Base-by-base conservation (phyloP, 2,113 vertebrate species). In the Synodontis membranacea region DNA sequence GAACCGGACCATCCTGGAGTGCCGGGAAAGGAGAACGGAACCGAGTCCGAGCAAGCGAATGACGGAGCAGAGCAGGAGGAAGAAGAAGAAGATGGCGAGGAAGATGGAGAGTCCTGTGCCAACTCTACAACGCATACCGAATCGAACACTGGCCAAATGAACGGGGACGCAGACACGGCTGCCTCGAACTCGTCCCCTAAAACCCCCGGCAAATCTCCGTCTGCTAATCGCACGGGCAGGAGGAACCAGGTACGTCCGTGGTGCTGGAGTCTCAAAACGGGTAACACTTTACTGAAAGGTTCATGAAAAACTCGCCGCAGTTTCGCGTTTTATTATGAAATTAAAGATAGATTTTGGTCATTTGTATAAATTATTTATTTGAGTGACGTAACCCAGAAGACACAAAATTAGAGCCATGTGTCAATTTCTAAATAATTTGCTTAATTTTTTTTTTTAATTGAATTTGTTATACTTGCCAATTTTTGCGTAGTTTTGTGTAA, bases 61-160 rank as follows among this genome's bases (percentile, higher is more conserved):
- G 81, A 80, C 31, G 84, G n/a, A 66, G 85, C 80, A 83, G 88
- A 2, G 80, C 80, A 84, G 54, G 81, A 54, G 64, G 87, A 81
- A 44, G 88, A 89, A 44, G 88, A 89, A 68, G 88, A 88, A 86
- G 86, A 17, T 42, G 90, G 79, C 50, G 87, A 86, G 11, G 88
- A 86, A 46, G 91, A 88, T 50, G 95, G 93, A 74, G 94, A 93
- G 50, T 96, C 97, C 90, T 96, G 96, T 92, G 95, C 97, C 90
- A 97, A 96, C 25, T 96, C 96, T 91, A 97, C 97, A 95, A 97
- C 97, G 96, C 97, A 96, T 84, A 94, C 97, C 0, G 96, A 97
- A 82, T 97, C 97, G 96, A 96, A 94, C 25, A 95, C 95, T 87
- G 94, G 96, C 2, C 96, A 95, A 88, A 95, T 97, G 15, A 93